Evolutionary conservation across 2,797 vertebrate species (phyloP), one percentile per base, ranked within the genome.

Genomic region (Chelidonichthys spinosus): DNA sequence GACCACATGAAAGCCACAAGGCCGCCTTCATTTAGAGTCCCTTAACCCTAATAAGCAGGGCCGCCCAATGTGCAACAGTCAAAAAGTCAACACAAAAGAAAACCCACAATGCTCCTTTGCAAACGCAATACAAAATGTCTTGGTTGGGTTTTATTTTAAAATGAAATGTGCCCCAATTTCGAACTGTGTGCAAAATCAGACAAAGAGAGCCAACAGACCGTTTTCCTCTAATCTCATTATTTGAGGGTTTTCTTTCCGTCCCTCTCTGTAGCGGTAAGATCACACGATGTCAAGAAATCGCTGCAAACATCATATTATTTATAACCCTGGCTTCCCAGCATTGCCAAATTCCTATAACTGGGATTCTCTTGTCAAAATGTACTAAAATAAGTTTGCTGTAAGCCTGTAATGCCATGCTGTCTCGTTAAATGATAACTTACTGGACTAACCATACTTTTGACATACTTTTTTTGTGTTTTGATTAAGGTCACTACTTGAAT

Each of bases 1-100:
- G 81, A 71, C 90, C 90, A 87, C 92, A 94, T 92, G 89, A 93
- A 88, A 91, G 86, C 63, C 42, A 17, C 32, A 3, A 14, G 79
- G 37, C 53, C 33, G 50, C 80, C 85, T 89, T 90, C 76, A 83
- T 85, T 92, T 77, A 73, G 61, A 43, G 60, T 87, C 82, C 74
- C 67, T 83, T 76, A 72, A 77, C 56, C 75, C 78, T 70, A 71
- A 79, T 68, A 60, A 76, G 79, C 72, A 44, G 53, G 59, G 72
- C 62, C 11, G 52, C 69, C 72, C 77, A 49, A 73, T 14, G 74
- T 53, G 74, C 66, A 85, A 53, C 60, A 68, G 80, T 70, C 78
- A 79, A 55, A 84, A 77, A 82, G 82, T 82, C 82, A 76, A 85
- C 72, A 81, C 56, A 67, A 63, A 72, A 73, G 37, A 36, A 11